phyloP scores from a whole-genome alignment of 1,140 invertebrate species.

The Diachasmimorpha longicaudata region DNA sequence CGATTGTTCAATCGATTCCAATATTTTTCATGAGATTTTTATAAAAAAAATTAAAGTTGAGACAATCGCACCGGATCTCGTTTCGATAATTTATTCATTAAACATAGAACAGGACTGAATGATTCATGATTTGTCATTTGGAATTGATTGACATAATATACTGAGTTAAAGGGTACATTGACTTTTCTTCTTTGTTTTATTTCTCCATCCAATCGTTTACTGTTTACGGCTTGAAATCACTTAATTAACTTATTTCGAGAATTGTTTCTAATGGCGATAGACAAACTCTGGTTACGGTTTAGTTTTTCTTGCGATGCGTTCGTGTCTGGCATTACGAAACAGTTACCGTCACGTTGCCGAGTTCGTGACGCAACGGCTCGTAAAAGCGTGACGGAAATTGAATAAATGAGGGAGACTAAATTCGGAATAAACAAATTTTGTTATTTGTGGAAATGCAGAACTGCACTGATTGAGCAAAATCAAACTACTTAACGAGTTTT shows the following conservation, averaged over 20 bases:
- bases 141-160: no score
- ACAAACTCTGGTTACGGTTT: neutral
- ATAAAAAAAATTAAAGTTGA: no score
- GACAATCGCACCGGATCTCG: no score
- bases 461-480: neutral
- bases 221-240: no score
- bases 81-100: no score
- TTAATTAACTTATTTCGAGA: neutral
- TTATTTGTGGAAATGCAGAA: neutral
- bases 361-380: neutral
- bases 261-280: neutral
- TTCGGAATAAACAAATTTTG: neutral
- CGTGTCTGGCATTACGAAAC: neutral
- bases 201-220: no score
- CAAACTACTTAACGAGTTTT: neutral
- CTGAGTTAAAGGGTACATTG: no score
- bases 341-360: neutral
- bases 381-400: slow-evolving; percentile 6
- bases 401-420: neutral
- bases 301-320: neutral
- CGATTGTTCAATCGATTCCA: no score
- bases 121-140: no score
- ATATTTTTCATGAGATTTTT: no score
- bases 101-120: no score
- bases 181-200: no score